Evolutionary conservation across 2,888 invertebrate species (phyloP).

Genomic region (Vannuccia rotundouncinata): DNA sequence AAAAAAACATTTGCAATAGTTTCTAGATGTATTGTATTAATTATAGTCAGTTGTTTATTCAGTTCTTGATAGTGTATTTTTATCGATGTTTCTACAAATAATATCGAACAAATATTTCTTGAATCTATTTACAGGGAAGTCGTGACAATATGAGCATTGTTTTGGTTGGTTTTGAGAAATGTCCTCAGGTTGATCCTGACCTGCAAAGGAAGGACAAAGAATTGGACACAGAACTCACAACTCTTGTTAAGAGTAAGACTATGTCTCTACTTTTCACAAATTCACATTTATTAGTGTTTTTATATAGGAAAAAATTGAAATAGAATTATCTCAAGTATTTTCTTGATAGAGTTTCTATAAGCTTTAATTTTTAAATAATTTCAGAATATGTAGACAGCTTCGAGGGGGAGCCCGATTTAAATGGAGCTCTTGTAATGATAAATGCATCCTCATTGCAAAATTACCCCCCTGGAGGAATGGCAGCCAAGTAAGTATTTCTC

Average conservation of each 20-base stretch:
- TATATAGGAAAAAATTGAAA: no score
- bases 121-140: conserved; percentile 70
- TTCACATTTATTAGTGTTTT: no score
- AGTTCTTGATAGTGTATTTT: background rate
- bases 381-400: background rate
- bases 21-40: no score
- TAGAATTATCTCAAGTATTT: no score
- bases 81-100: background rate
- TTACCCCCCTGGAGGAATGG: conserved; percentile 3
- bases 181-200: conserved; percentile 77
- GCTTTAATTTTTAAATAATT: no score
- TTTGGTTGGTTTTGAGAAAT: conserved; percentile 85
- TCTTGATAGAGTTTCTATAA: no score
- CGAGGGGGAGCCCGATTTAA: background rate
- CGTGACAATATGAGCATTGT: conserved; percentile 99
- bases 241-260: conserved; percentile 81
- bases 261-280: no score
- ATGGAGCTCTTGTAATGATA: background rate
- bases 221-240: conserved; percentile 63
- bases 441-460: background rate
- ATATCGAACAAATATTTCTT: background rate
- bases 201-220: conserved; percentile 71
- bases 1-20: no score
- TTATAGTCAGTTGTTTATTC: background rate
- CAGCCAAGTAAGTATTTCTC: background rate